A percentile compares a stretch with the other conserved stretches of the same genome.
Conservation (phyloP, 2,888 invertebrate genomes). For the Archips xylosteana region DNA sequence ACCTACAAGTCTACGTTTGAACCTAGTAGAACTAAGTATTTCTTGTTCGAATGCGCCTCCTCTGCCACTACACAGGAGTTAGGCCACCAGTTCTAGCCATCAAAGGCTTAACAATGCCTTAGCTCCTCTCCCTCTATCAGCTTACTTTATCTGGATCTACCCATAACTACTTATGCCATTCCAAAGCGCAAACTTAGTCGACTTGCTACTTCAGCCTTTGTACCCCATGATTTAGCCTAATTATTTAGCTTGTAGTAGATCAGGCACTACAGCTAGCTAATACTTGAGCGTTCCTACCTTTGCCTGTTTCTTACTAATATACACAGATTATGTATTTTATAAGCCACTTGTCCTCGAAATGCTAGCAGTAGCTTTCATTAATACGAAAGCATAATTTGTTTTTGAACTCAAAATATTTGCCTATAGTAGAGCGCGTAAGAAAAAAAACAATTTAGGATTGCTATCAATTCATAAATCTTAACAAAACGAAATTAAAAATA, state of each 20-base stretch:
- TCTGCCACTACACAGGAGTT: not conserved
- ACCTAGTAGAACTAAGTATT: not conserved
- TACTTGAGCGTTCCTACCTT: no score
- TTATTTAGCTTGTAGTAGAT: not conserved
- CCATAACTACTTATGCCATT: not conserved
- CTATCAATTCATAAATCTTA: no score
- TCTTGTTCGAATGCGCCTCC: not conserved
- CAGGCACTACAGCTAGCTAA: no score
- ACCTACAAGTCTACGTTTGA: not conserved
- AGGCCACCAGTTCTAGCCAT: not conserved
- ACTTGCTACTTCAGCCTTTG: not conserved
- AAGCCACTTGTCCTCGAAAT: no score
- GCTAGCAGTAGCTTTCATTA: no score
- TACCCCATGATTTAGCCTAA: not conserved
- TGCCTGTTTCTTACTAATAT: no score
- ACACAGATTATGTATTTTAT: no score
- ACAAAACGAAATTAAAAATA: no score
- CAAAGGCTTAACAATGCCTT: not conserved
- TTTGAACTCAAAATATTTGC: no score
- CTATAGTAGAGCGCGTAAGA: no score
- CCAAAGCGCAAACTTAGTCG: not conserved
- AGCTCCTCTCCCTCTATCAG: not conserved
- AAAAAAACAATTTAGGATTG: no score
- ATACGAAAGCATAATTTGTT: no score
- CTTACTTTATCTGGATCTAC: not conserved